These are phyloP conservation scores for Tachina grossa DNA, from an alignment of 2,888 invertebrate genomes.

Conservation along the genomic window DNA sequence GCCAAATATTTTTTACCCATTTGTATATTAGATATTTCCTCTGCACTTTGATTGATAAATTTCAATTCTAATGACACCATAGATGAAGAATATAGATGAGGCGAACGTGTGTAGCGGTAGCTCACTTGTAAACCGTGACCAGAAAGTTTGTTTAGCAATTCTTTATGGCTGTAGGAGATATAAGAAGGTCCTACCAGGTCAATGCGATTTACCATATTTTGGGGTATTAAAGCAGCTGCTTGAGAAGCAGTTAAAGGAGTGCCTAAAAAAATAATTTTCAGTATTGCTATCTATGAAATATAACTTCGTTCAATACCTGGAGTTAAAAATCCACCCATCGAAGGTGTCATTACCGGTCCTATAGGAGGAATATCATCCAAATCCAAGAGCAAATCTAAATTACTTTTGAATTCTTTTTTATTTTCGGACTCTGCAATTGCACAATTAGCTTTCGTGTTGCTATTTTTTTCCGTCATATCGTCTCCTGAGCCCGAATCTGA, in stretches of 20 bases:
- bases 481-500: constrained; percentile 72
- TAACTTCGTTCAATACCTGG: constrained; percentile 82
- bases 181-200: constrained; percentile 86
- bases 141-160: constrained; percentile 88
- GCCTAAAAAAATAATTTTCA: constrained; percentile 72
- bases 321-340: constrained; percentile 90
- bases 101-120: constrained; percentile 89
- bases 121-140: constrained; percentile 87
- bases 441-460: constrained; percentile 26
- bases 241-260: constrained; percentile 75
- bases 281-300: background rate
- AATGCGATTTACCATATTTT: constrained; percentile 80
- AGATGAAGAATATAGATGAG: constrained; percentile 90
- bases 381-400: constrained; percentile 92
- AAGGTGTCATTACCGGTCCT: constrained; percentile 88
- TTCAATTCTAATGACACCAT: constrained; percentile 92
- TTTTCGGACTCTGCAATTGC: constrained; percentile 33
- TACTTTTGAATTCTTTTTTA: constrained; percentile 83
- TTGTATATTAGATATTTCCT: constrained; percentile 83
- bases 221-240: constrained; percentile 73
- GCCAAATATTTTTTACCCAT: constrained; percentile 85
- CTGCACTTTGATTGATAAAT: constrained; percentile 88
- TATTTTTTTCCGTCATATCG: constrained; percentile 76
- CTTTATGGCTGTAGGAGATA: constrained; percentile 85
- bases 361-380: constrained; percentile 90